Percentiles rank a stretch among this genome's conserved stretches.
Evolutionary conservation across 2,797 vertebrate species (phyloP).

Genomic region (Oreochromis grahami): DNA sequence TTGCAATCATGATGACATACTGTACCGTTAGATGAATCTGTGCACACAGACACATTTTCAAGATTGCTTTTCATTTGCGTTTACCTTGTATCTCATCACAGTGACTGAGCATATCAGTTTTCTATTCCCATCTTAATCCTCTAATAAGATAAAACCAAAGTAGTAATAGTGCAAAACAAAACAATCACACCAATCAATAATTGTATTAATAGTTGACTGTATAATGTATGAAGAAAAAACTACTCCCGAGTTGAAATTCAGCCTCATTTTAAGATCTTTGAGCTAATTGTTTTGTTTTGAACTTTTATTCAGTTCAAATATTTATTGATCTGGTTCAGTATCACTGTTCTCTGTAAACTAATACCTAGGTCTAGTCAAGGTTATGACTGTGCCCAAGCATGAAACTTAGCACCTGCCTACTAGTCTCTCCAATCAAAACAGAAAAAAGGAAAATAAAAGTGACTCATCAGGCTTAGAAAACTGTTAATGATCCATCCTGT

Average conservation of each 20-base stretch:
- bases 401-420: background rate
- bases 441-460: background rate
- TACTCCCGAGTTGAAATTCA: background rate
- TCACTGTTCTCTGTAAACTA: background rate
- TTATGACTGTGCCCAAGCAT: background rate
- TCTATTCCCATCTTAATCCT: background rate
- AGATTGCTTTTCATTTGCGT: background rate
- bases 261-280: background rate
- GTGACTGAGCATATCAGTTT: background rate
- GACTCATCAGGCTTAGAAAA: background rate
- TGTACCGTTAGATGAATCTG: background rate
- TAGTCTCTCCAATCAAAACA: background rate
- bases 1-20: constrained; percentile 14
- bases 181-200: background rate
- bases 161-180: background rate
- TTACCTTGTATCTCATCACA: background rate
- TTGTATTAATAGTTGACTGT: background rate
- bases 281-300: background rate
- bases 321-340: background rate
- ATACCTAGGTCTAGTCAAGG: background rate
- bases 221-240: background rate
- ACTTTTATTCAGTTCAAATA: background rate
- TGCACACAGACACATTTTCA: background rate
- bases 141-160: background rate
- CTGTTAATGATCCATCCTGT: background rate